These are phyloP conservation scores for Lacerta agilis DNA, from an alignment of 2,797 vertebrate genomes.

Conservation along the genomic window DNA sequence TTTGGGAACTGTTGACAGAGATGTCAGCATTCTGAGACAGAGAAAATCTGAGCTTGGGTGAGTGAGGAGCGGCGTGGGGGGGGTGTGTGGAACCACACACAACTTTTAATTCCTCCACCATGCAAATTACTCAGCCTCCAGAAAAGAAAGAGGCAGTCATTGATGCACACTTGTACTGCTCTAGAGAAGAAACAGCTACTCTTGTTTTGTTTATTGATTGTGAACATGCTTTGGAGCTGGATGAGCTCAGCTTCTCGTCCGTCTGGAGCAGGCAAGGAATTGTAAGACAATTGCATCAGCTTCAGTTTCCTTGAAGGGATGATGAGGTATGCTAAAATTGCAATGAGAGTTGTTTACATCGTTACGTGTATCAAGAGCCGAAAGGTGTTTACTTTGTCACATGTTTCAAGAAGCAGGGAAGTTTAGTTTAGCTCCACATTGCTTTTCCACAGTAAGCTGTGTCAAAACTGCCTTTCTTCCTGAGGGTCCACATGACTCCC, in stretches of 20 bases:
- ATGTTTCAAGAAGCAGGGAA: background rate
- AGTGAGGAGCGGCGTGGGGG: background rate
- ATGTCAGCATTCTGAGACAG: slow-evolving; percentile 5
- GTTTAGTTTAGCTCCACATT: too few species aligned
- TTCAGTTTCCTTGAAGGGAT: slow-evolving; percentile 25
- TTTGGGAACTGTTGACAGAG: slow-evolving; percentile 24
- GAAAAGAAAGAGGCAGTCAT: background rate
- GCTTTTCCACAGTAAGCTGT: too few species aligned
- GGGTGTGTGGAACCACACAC: background rate
- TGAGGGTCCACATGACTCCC: too few species aligned
- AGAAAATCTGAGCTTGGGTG: background rate
- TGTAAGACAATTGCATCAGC: background rate
- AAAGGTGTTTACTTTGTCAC: slow-evolving; percentile 47
- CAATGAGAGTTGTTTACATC: slow-evolving; percentile 46
- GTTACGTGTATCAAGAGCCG: slow-evolving; percentile 29
- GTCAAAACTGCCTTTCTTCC: too few species aligned
- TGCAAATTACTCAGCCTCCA: background rate
- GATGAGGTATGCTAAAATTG: slow-evolving; percentile 15
- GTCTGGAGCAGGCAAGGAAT: background rate
- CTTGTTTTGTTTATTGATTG: background rate
- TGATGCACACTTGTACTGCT: background rate
- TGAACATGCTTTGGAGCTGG: background rate
- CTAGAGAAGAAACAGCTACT: background rate
- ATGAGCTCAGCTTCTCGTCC: background rate
- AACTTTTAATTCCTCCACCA: background rate